A percentile compares a stretch with the other conserved stretches of the same genome.
These are phyloP conservation scores for Camelus bactrianus DNA, from an alignment of 2,113 vertebrate genomes.

Conservation along the genomic window DNA sequence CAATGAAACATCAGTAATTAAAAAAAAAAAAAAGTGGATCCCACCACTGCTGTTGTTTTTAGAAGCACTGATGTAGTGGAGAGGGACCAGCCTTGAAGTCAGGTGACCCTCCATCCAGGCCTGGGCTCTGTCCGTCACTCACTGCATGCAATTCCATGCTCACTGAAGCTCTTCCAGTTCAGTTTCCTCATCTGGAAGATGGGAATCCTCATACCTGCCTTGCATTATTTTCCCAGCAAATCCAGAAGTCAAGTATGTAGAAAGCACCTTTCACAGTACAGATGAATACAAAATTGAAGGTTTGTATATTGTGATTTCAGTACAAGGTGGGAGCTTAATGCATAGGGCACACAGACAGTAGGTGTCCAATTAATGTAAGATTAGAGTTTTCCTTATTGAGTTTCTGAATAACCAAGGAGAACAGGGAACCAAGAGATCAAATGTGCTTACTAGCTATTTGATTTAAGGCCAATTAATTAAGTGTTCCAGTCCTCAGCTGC, in stretches of 20 bases:
- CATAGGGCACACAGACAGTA: neutral
- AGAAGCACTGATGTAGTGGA: neutral
- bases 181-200: neutral
- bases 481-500: neutral
- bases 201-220: neutral
- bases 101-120: neutral
- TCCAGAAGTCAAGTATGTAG: neutral
- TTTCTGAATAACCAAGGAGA: conserved; percentile 8
- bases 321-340: neutral
- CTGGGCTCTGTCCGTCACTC: neutral
- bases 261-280: neutral
- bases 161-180: neutral
- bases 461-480: neutral
- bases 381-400: neutral
- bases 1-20: neutral
- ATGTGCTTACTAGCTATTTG: neutral
- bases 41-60: neutral
- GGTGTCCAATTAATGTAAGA: neutral
- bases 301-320: neutral
- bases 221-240: neutral
- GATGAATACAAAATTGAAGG: neutral
- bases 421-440: neutral
- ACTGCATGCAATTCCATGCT: accelerated
- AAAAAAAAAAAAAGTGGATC: neutral
- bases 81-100: neutral